Percentiles rank a stretch among this genome's conserved stretches.
These are phyloP conservation scores for Paramisgurnus dabryanus DNA, from an alignment of 2,113 vertebrate genomes.

Conservation along the genomic window DNA sequence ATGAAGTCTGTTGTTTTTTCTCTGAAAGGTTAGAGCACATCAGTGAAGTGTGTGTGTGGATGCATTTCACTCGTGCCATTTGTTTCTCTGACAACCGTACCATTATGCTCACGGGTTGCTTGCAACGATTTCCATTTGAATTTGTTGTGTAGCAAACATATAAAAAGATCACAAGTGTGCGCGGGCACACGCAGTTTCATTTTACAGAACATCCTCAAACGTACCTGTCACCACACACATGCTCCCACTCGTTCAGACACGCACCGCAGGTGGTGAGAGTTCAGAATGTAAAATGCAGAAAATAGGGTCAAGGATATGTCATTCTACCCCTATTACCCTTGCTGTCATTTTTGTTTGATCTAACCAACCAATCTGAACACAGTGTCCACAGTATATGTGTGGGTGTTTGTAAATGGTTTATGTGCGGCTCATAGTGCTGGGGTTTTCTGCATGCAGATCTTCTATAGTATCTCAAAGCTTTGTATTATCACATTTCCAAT, in stretches of 20 bases:
- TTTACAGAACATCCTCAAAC: slow-evolving; percentile 8
- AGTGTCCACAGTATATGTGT: neutral
- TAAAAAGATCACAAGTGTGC: neutral
- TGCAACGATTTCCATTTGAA: neutral
- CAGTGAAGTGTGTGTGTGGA: neutral
- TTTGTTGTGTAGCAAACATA: neutral
- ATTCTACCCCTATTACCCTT: slow-evolving; percentile 9
- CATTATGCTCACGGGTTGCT: neutral
- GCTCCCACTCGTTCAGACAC: slow-evolving; percentile 38
- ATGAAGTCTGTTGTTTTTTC: neutral
- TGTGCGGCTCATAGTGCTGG: neutral
- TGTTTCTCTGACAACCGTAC: neutral
- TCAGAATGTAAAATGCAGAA: slow-evolving; percentile 21
- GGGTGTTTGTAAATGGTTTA: neutral
- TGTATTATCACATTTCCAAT: neutral
- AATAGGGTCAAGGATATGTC: slow-evolving; percentile 32
- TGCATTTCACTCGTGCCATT: neutral
- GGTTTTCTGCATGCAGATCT: neutral
- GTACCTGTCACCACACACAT: slow-evolving; percentile 16
- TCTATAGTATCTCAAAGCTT: neutral
- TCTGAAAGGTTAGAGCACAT: neutral
- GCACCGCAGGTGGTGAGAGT: slow-evolving; percentile 6
- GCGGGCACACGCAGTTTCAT: neutral
- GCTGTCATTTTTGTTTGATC: slow-evolving; percentile 28
- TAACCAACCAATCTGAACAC: neutral